Percentiles rank a stretch among this genome's conserved stretches.
Evolutionary conservation across 1,140 invertebrate genomes (phyloP).

Genomic region (Macrosteles quadrilineatus): DNA sequence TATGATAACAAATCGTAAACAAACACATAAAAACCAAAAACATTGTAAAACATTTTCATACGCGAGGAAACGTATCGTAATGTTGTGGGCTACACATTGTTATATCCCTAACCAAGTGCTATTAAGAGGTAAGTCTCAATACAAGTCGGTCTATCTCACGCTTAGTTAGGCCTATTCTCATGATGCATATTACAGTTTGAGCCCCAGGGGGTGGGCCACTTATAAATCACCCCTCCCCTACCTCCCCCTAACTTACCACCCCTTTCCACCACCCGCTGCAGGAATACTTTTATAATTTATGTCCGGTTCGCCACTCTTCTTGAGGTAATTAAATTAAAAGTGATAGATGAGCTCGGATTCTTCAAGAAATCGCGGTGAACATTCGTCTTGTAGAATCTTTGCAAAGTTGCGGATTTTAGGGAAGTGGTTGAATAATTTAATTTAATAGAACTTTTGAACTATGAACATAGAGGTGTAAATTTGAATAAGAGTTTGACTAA

Average conservation of each 20-base stretch:
- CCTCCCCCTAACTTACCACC: not conserved
- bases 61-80: no score
- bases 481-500: no score
- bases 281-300: conserved; percentile 24
- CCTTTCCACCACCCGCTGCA: not conserved
- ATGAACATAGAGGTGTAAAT: no score
- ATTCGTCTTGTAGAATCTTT: no score
- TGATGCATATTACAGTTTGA: not conserved
- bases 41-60: no score
- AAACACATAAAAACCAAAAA: no score
- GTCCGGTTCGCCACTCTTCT: conserved; percentile 9
- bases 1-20: no score
- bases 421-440: no score
- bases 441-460: no score
- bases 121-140: conserved; percentile 2
- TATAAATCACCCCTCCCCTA: conserved; percentile 25
- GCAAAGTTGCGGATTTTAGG: no score
- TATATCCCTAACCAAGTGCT: not conserved
- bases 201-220: not conserved
- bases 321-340: conserved; percentile 25
- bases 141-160: conserved; percentile 5
- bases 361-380: no score
- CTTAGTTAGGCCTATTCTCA: conserved; percentile 22
- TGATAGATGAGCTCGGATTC: not conserved
- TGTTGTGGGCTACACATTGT: no score